Percentiles rank a stretch among this genome's conserved stretches.
Evolutionary conservation across 2,797 vertebrate genomes (phyloP).

Genomic region (Vultur gryphus): DNA sequence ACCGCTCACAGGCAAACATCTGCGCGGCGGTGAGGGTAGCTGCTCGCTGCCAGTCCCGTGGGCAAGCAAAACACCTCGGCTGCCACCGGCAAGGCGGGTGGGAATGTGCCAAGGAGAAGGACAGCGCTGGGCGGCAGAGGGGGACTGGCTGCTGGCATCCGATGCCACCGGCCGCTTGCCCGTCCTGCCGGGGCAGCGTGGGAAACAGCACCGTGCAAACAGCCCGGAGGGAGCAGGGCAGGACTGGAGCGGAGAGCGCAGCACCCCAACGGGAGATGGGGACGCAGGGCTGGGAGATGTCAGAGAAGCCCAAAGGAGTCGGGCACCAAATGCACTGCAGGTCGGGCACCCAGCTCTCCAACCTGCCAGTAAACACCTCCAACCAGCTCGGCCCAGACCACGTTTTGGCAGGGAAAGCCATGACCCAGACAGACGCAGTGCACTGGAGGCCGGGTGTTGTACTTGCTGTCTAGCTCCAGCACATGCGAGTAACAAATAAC

Average conservation of each 20-base stretch:
- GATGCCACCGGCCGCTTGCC: fast-evolving
- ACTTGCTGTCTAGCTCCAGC: neutral
- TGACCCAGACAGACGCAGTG: neutral
- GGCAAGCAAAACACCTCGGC: neutral
- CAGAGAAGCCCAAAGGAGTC: neutral
- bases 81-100: neutral
- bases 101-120: neutral
- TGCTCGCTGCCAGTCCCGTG: neutral
- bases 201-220: neutral
- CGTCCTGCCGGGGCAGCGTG: neutral
- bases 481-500: neutral
- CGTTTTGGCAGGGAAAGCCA: neutral
- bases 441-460: neutral
- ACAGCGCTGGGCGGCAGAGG: neutral
- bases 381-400: neutral
- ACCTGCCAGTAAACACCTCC: neutral
- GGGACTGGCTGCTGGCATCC: neutral
- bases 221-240: neutral
- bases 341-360: fast-evolving
- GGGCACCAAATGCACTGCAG: fast-evolving
- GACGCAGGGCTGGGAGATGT: neutral
- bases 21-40: neutral
- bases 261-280: fast-evolving
- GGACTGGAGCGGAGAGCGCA: neutral
- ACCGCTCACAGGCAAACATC: neutral